Evolutionary conservation across 2,797 vertebrate species (phyloP).

Genomic region (Hyperoplus lanceolatus): DNA sequence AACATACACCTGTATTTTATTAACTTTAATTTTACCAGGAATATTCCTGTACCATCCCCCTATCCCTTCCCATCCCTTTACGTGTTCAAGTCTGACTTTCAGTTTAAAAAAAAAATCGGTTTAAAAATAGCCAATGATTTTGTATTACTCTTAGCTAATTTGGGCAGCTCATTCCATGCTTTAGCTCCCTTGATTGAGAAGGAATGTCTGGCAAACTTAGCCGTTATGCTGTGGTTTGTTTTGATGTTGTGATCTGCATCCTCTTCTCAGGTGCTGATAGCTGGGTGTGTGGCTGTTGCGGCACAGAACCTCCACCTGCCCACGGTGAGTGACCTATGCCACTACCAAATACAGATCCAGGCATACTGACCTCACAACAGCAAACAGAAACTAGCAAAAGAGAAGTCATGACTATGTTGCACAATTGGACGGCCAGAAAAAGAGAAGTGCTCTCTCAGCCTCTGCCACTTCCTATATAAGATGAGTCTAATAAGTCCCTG

Average conservation of each 20-base stretch:
- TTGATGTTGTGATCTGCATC: not conserved
- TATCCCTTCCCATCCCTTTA: too few species aligned
- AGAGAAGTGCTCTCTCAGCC: not conserved
- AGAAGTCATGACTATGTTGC: not conserved
- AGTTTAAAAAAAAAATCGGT: too few species aligned
- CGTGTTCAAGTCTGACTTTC: not conserved
- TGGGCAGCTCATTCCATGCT: not conserved
- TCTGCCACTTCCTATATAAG: conserved; percentile 22
- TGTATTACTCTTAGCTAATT: too few species aligned
- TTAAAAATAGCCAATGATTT: too few species aligned
- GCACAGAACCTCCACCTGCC: conserved; percentile 78
- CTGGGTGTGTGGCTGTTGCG: conserved; percentile 76
- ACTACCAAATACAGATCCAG: too few species aligned
- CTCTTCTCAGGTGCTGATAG: conserved; percentile 68
- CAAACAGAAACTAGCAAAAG: not conserved
- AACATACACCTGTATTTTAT: too few species aligned
- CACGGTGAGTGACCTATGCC: conserved; percentile 64
- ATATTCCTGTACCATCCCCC: too few species aligned
- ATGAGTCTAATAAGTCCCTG: conserved; percentile 13
- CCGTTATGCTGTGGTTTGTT: too few species aligned
- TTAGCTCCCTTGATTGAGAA: not conserved
- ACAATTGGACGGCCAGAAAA: too few species aligned
- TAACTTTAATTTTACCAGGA: too few species aligned
- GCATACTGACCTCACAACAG: too few species aligned
- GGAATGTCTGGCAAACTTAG: too few species aligned